Evolutionary conservation across 1,140 invertebrate genomes (phyloP).

Genomic region (Cyphomyrmex costatus): DNA sequence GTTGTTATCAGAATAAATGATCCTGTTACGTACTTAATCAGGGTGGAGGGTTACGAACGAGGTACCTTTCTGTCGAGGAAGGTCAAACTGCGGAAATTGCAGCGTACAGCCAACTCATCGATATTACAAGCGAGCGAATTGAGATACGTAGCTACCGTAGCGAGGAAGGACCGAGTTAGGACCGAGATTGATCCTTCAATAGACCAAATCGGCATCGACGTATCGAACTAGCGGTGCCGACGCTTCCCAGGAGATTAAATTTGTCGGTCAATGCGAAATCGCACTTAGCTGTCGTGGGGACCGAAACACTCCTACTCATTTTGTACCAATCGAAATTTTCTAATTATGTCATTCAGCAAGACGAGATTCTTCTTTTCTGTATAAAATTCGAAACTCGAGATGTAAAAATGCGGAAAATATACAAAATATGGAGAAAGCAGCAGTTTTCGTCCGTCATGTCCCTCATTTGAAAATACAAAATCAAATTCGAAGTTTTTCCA

Average conservation of each 20-base stretch:
- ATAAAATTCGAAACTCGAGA: not conserved
- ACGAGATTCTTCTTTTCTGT: not conserved
- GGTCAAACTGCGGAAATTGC: constrained; percentile 40
- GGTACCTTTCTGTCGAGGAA: constrained; percentile 17
- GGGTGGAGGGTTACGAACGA: constrained; percentile 12
- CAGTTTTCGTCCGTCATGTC: too few species aligned
- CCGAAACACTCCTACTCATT: not conserved
- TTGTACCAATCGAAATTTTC: constrained; percentile 19
- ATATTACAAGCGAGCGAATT: constrained; percentile 52
- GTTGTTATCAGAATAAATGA: constrained; percentile 44
- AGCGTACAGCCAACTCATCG: constrained; percentile 42
- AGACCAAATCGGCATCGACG: constrained; percentile 40
- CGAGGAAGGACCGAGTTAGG: not conserved
- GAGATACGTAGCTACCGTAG: constrained; percentile 27
- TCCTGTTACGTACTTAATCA: constrained; percentile 17
- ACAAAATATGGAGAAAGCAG: not conserved
- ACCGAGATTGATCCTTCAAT: constrained; percentile 32
- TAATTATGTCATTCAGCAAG: constrained; percentile 22
- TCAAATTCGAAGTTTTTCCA: not conserved
- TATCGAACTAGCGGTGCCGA: constrained; percentile 40
- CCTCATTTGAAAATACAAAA: not conserved
- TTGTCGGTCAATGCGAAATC: constrained; percentile 49
- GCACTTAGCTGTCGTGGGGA: constrained; percentile 41
- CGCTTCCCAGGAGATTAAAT: constrained; percentile 41
- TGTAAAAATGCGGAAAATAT: not conserved